A percentile compares a stretch with the other conserved stretches of the same genome.
Evolutionary conservation across 2,888 invertebrate genomes (phyloP).

Genomic region (Macropis europaea): DNA sequence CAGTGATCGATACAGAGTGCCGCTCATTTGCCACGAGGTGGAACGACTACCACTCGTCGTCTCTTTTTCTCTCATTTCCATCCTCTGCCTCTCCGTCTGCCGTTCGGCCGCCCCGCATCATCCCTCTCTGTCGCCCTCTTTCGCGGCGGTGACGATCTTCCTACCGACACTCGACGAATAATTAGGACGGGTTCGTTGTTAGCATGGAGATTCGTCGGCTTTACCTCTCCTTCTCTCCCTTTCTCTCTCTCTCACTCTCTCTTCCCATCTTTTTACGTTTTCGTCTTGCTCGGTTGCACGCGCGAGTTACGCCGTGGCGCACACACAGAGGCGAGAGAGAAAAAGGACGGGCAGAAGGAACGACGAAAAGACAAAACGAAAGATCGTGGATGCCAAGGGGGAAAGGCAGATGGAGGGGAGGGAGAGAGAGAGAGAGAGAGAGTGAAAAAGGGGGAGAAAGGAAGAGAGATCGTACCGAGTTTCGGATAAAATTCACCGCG

Average conservation of each 20-base stretch:
- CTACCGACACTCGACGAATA: slow-evolving; percentile 68
- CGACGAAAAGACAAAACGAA: slow-evolving; percentile 53
- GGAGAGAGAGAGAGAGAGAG: neutral
- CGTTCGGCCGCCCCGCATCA: slow-evolving; percentile 18
- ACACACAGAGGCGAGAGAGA: slow-evolving; percentile 20
- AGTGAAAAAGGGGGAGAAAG: slow-evolving; percentile 3
- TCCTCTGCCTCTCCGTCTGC: neutral
- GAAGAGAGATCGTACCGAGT: slow-evolving; percentile 55
- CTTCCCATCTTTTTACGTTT: slow-evolving; percentile 10
- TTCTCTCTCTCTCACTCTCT: slow-evolving; percentile 10
- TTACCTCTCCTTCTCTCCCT: slow-evolving; percentile 24
- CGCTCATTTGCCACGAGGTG: slow-evolving; percentile 64
- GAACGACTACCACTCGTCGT: slow-evolving; percentile 51
- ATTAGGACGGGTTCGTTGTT: slow-evolving; percentile 72
- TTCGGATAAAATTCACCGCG: slow-evolving; percentile 66
- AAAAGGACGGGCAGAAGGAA: slow-evolving; percentile 24
- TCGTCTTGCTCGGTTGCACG: slow-evolving; percentile 4
- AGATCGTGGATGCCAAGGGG: slow-evolving; percentile 31
- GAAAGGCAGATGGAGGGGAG: slow-evolving; percentile 2
- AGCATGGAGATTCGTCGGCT: slow-evolving; percentile 68
- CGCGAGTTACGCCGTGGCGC: slow-evolving; percentile 36
- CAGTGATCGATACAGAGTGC: slow-evolving; percentile 64
- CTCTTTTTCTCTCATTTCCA: slow-evolving; percentile 14
- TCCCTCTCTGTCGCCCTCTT: slow-evolving; percentile 31
- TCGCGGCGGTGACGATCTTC: slow-evolving; percentile 55